A percentile compares a stretch with the other conserved stretches of the same genome.
phyloP scores from a whole-genome alignment of 2,113 vertebrate genomes.

The Cyprinodon tularosa region DNA sequence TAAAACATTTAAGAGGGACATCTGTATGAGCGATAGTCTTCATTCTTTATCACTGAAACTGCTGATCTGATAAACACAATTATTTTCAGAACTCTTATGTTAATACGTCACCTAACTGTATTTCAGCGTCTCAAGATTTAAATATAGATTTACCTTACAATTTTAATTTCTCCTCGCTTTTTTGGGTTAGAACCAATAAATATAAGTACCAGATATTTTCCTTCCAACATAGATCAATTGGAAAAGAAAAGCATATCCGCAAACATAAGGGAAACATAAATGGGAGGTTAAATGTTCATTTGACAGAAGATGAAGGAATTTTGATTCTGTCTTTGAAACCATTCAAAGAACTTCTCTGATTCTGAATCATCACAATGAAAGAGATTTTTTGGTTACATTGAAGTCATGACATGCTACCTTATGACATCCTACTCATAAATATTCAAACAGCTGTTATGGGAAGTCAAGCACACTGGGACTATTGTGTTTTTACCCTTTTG shows the following conservation, averaged over 20 bases:
- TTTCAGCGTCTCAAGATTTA: not conserved
- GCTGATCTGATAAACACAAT: not conserved
- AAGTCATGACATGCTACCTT: constrained; percentile 7
- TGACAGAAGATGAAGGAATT: not conserved
- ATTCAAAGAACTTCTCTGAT: constrained; percentile 10
- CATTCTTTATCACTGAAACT: not conserved
- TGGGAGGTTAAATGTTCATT: not conserved
- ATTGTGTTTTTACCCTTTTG: constrained; percentile 55
- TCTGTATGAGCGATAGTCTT: not conserved
- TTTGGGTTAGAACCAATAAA: not conserved
- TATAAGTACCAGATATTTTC: too few relatives aligned
- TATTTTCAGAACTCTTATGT: not conserved
- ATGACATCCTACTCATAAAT: not conserved
- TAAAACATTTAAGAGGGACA: not conserved
- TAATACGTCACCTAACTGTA: not conserved
- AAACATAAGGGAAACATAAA: too few relatives aligned
- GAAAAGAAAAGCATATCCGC: too few relatives aligned
- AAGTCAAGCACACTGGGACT: constrained; percentile 50
- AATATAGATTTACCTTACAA: not conserved
- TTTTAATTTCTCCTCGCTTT: not conserved
- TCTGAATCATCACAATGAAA: constrained; percentile 19
- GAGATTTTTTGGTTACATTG: constrained; percentile 30
- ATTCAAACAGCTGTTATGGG: constrained; percentile 32
- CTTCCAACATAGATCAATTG: too few relatives aligned
- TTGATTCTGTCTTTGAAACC: not conserved